Evolutionary conservation across 2,797 vertebrate species (phyloP), one percentile per base, ranked within the genome.

Genomic region (Eidolon dupreanum): DNA sequence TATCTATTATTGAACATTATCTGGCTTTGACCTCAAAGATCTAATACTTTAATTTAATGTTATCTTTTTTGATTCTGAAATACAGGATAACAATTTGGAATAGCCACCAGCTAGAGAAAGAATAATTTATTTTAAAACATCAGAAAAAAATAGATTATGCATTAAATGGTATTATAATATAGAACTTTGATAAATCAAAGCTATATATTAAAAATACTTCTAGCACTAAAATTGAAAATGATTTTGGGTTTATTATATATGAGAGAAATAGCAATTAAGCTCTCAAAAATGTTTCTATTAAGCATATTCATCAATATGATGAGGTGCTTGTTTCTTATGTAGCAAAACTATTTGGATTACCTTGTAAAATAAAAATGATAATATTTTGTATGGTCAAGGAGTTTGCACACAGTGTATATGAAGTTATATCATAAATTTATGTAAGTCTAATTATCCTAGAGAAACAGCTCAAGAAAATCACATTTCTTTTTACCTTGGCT

Each of bases 161-260:
- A 24, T 96, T 55, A 38, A 28, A 61, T 51, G 15, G 5, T n/a
- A 46, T 8, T 2, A 41, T 78, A 38, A 28, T 36, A 22, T 65
- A 9, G 36, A 24, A 68, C 43, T 1, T 79, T 41, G n/a, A 88
- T 78, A 84, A 85, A 63, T 26, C 15, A 31, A 89, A 88, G 65
- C 2, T 85, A 11, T 5, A 61, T 68, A n/a, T 59, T 71, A 38
- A 74, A 73, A 85, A 36, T 49, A 53, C 22, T 65, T 88, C 11
- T 68, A 15, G 20, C 82, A 26, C 22, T 81, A 92, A 88, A 94
- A 89, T 68, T 96, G 36, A 85, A 78, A 95, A 90, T 43, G 49
- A 49, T 33, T 86, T 75, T 78, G 84, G 22, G 8, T 84, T 87
- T 84, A 71, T 79, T 90, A 84, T 1, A 4, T 90, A 43, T n/a